Percentiles rank a stretch among this genome's conserved stretches.
Evolutionary conservation across 2,888 invertebrate genomes (phyloP).

Genomic region (Limnephilus rhombicus): DNA sequence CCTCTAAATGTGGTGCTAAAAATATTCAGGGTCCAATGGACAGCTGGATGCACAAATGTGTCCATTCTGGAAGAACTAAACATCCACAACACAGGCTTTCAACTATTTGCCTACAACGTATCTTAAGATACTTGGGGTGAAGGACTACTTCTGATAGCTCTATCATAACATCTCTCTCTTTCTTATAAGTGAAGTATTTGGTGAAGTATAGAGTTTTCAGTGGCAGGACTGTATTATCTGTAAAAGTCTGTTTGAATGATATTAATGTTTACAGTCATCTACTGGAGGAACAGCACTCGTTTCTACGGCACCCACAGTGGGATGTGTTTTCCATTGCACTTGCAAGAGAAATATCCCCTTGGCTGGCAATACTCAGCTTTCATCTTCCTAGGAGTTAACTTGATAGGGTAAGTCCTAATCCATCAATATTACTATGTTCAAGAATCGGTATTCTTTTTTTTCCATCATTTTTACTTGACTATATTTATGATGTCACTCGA

Average conservation of each 20-base stretch:
- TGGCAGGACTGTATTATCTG: not conserved
- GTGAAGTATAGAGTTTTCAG: too few species aligned
- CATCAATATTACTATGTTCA: not conserved
- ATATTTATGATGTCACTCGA: not conserved
- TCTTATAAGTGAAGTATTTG: not conserved
- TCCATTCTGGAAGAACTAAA: too few species aligned
- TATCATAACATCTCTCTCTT: not conserved
- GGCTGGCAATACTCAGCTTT: slow-evolving; percentile 87
- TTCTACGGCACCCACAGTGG: slow-evolving; percentile 82
- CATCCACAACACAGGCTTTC: too few species aligned
- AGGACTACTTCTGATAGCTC: too few species aligned
- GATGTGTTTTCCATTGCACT: slow-evolving; percentile 84
- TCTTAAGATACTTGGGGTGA: too few species aligned
- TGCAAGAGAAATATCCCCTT: slow-evolving; percentile 81
- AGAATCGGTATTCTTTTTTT: too few species aligned
- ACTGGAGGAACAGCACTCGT: slow-evolving; percentile 79
- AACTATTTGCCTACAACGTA: too few species aligned
- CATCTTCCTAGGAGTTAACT: slow-evolving; percentile 83
- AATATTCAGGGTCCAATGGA: too few species aligned
- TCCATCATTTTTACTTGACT: too few species aligned
- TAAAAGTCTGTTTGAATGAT: not conserved
- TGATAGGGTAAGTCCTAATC: slow-evolving; percentile 73
- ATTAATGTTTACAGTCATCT: slow-evolving; percentile 71
- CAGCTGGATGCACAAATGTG: too few species aligned
- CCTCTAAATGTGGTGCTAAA: too few species aligned